These are phyloP conservation scores for Mirounga angustirostris DNA, from an alignment of 2,113 vertebrate species.

Conservation along the genomic window DNA sequence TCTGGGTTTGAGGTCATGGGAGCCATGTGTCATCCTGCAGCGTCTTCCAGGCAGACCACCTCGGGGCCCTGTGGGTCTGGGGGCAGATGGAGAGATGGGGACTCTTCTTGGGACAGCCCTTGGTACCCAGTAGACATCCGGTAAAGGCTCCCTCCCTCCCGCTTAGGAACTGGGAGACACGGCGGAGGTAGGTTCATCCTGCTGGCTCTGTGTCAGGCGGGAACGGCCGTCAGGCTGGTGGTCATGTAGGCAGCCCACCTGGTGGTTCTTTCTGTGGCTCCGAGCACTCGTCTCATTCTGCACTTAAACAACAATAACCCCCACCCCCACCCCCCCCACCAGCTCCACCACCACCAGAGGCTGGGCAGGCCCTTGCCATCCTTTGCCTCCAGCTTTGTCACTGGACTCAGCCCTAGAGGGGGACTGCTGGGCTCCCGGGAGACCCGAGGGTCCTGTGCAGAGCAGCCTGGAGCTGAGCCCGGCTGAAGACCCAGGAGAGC, in stretches of 20 bases:
- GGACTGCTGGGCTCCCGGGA: accelerated
- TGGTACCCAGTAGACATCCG: background rate
- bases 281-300: background rate
- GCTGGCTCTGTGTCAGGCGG: accelerated
- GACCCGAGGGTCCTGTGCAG: no score
- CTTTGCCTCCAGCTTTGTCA: background rate
- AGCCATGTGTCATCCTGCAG: accelerated
- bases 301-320: accelerated
- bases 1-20: background rate
- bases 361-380: background rate
- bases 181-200: accelerated
- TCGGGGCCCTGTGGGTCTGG: accelerated
- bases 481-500: accelerated
- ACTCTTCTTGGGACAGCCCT: background rate
- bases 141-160: accelerated
- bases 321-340: no score
- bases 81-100: accelerated
- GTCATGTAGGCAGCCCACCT: accelerated
- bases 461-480: accelerated
- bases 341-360: accelerated
- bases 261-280: background rate
- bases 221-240: accelerated
- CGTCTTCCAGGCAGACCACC: accelerated
- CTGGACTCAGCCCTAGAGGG: background rate
- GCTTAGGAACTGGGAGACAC: accelerated